Evolutionary conservation across 2,113 vertebrate genomes (phyloP).

Genomic region (Paratilapia polleni): DNA sequence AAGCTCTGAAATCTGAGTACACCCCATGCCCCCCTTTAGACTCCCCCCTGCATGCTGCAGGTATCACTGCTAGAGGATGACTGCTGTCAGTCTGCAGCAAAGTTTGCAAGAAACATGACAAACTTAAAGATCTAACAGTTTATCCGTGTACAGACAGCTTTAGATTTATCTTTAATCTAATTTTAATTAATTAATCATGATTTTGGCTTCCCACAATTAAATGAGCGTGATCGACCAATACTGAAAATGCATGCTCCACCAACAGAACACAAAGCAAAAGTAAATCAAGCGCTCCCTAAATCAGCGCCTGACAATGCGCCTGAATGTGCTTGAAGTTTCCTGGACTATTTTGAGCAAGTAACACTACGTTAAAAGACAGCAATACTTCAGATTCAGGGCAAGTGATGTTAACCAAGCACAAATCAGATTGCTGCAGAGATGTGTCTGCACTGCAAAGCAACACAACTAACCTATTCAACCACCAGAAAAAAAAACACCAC

Average conservation of each 20-base stretch:
- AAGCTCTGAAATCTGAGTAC: neutral
- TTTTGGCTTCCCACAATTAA: no score
- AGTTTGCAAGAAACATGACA: neutral
- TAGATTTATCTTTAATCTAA: neutral
- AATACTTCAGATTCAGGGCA: neutral
- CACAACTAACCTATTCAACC: no score
- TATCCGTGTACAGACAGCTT: neutral
- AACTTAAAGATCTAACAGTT: neutral
- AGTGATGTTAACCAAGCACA: neutral
- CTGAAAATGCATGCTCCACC: neutral
- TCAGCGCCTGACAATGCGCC: no score
- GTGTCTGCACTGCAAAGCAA: no score
- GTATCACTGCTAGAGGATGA: neutral
- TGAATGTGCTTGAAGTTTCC: no score
- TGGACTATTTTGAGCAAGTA: neutral
- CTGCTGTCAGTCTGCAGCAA: neutral
- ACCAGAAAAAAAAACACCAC: no score
- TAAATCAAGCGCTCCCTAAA: no score
- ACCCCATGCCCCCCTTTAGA: neutral
- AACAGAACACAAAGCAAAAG: neutral
- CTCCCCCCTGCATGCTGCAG: neutral
- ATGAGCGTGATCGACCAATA: no score
- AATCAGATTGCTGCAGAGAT: neutral
- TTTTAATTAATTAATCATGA: no score
- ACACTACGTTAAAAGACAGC: neutral